These are phyloP conservation scores for Cossypha dichroa DNA, from an alignment of 2,797 vertebrate genomes.

Conservation along the genomic window DNA sequence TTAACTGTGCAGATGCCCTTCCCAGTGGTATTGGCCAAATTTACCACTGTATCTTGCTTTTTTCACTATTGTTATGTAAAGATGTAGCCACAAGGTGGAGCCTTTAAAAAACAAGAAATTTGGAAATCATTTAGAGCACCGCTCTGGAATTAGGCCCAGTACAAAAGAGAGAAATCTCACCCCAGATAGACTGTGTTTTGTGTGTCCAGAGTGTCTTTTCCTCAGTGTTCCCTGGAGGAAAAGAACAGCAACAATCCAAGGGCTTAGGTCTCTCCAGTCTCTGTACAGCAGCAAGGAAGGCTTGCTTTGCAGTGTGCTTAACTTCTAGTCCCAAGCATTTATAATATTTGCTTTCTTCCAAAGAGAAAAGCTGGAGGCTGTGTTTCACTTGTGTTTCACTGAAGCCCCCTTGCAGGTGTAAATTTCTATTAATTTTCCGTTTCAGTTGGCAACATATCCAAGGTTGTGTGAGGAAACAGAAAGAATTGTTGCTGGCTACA, in stretches of 20 bases:
- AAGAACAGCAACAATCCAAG: not conserved
- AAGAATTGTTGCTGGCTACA: slow-evolving; percentile 86
- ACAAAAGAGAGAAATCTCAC: not conserved
- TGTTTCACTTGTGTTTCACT: not conserved
- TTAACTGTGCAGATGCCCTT: not conserved
- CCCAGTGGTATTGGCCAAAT: not conserved
- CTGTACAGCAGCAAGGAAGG: not conserved
- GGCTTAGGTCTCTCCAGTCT: not conserved
- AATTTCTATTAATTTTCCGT: slow-evolving; percentile 4
- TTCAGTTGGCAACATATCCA: slow-evolving; percentile 88
- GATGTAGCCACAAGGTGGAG: slow-evolving; percentile 41
- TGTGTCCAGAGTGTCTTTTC: not conserved
- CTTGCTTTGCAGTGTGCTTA: not conserved
- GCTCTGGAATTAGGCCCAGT: not conserved
- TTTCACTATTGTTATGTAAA: not conserved
- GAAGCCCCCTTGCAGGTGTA: not conserved
- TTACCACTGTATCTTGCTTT: not conserved
- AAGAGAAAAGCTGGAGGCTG: not conserved
- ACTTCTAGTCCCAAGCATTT: not conserved
- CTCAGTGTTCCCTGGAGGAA: not conserved
- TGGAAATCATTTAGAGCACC: not conserved
- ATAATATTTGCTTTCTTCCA: not conserved
- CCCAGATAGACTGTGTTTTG: not conserved
- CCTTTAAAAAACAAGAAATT: not conserved
- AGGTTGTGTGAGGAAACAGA: slow-evolving; percentile 88